Conservation (phyloP, 2,888 invertebrate species). For the Deilephila elpenor region DNA sequence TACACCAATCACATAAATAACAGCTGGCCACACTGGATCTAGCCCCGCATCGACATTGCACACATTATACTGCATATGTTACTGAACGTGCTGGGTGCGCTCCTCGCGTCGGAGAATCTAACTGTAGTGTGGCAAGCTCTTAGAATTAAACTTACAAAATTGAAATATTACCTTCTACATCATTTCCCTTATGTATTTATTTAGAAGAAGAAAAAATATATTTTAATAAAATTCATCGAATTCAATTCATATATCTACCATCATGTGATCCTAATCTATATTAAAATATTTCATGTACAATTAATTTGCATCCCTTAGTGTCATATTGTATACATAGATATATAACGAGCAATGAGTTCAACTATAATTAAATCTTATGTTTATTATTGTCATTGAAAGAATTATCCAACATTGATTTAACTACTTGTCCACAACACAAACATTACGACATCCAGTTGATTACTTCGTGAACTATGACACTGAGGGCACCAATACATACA, state of each 20-base stretch:
- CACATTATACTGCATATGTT: neutral
- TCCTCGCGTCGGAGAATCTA: neutral
- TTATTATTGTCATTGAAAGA: conserved; percentile 14
- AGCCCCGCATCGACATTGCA: neutral
- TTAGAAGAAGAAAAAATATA: conserved; percentile 10
- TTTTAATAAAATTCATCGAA: conserved; percentile 11
- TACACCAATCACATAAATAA: conserved; percentile 15
- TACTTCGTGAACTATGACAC: conserved; percentile 9
- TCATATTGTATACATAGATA: neutral
- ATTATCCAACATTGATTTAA: neutral
- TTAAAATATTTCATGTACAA: conserved; percentile 2
- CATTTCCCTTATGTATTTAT: conserved; percentile 20
- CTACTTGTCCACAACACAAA: neutral
- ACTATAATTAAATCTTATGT: neutral
- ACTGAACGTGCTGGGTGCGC: neutral
- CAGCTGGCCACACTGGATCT: conserved; percentile 14
- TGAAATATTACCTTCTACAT: conserved; percentile 32
- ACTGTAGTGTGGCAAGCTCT: conserved; percentile 14
- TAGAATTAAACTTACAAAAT: conserved; percentile 13
- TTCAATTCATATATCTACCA: neutral
- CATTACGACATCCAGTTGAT: neutral
- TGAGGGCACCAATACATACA: neutral
- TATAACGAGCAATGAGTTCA: neutral
- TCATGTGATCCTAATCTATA: neutral
- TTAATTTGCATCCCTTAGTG: conserved; percentile 7